Conservation (phyloP, 2,797 vertebrate genomes). For the Onychomys arenicola region DNA sequence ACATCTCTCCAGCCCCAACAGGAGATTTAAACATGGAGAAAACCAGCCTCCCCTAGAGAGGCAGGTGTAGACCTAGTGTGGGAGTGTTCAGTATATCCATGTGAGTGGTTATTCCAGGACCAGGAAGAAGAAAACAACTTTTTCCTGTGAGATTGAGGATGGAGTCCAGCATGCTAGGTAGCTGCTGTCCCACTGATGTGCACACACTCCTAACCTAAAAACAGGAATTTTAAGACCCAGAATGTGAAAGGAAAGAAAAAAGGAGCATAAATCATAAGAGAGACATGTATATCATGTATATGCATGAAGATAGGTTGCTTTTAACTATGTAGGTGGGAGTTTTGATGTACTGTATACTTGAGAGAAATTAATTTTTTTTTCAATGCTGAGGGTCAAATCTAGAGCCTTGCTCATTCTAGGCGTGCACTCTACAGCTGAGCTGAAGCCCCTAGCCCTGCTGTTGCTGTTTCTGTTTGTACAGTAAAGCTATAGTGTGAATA, state of each 20-base stretch:
- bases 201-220: neutral
- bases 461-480: conserved; percentile 37
- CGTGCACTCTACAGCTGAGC: neutral
- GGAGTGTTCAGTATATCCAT: conserved; percentile 9
- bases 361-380: neutral
- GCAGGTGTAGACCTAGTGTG: conserved; percentile 3
- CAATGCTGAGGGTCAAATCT: neutral
- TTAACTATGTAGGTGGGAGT: conserved; percentile 6
- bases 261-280: conserved; percentile 2
- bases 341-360: conserved; percentile 9
- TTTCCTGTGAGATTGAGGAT: neutral
- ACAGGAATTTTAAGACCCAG: conserved; percentile 31
- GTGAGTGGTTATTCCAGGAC: conserved; percentile 50
- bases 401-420: neutral
- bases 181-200: neutral
- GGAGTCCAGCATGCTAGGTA: neutral
- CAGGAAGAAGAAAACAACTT: neutral
- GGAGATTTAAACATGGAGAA: conserved; percentile 42
- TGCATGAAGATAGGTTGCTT: conserved; percentile 61
- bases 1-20: neutral
- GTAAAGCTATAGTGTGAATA: conserved; percentile 48
- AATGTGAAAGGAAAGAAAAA: conserved; percentile 42
- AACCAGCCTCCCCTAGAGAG: neutral
- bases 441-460: neutral
- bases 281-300: neutral